Base-by-base conservation (phyloP, 2,888 invertebrate genomes). In the Aelia acuminata region DNA sequence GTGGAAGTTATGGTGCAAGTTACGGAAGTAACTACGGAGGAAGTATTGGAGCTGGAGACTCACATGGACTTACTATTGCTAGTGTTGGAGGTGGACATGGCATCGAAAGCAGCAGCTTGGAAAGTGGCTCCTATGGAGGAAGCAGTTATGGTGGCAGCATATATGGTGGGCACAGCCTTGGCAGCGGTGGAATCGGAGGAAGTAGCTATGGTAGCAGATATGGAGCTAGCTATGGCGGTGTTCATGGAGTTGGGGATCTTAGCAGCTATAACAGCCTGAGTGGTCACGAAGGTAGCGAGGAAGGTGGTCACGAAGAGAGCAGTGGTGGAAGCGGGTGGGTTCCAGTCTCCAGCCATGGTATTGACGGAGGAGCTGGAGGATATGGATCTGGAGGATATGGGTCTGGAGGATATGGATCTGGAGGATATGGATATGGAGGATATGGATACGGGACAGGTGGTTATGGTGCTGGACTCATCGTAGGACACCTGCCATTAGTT, bases 21-120 rank as follows among this genome's bases (percentile, higher is more conserved):
- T 43, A 85, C n/a, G 80, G 84, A 80, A 80, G 80, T 39, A 49
- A 86, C 13, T 35, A 70, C 53, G 47, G 87, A 47, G 43, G 84
- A 31, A 50, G 84, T 31, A 31, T n/a, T 11, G 57, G 87, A 39
- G 39, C 84, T 39, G 39, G 63, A 53, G n/a, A 84, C 53, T 10
- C 85, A 80, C 57, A 63, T 89, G 49, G 89, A 80, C 31, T 57
- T 88, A 31, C 88, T 85, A 3, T 39, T 57, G 47, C 50, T 39
- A 70, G 89, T 85, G 31, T 70, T 50, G 85, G 85, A 10, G 47
- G 53, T 53, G 53, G 39, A 31, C 39, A 53, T 11, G 57, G 70
- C 10, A 31, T 3, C n/a, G 53, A 63, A 35, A 39, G 39, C 22
- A 22, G 57, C 35, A 22, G 49, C 10, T 5, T 31, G 11, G 63